Evolutionary conservation across 1,140 invertebrate genomes (phyloP), one percentile per base, ranked within the genome.

Genomic region (Aphelinus certus): DNA sequence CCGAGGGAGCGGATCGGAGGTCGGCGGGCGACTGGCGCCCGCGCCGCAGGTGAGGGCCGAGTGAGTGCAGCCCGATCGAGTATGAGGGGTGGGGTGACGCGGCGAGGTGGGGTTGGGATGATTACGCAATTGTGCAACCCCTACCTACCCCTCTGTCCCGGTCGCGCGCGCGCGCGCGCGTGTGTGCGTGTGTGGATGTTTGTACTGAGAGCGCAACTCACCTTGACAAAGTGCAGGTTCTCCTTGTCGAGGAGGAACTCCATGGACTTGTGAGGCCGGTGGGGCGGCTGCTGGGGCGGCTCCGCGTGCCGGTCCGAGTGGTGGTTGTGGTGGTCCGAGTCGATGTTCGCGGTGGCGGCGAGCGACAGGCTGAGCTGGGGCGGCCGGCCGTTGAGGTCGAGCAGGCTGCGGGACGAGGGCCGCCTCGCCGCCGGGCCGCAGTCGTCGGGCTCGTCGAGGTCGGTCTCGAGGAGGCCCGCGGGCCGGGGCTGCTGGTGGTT

Each of bases 181-280:
- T 0, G 26, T 26, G 26, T 26, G 26, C 26, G 26, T 26, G 26
- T 26, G 26, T 26, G 26, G 26, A 26, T 26, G 26, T 26, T 26
- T 26, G 26, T 26, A 26, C 6, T 42, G 26, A 26, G 26, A 26
- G 26, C 26, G 26, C 26, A 26, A 67, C 83, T 90, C 82, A 94
- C 93, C 93, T 94, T 90, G 76, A 92, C 90, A 78, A 92, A 91
- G 79, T 91, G 92, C 82, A 94, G 91, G 88, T 95, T 96, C 82
- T 95, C 94, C 88, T 95, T 96, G 88, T 96, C 95, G 82, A 97
- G 91, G 81, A 97, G 91, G 89, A 96, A 96, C 90, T 97, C 95
- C 95, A 97, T 96, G 88, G 94, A 95, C 88, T 95, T 95, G 89
- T 94, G 93, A 73, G 95, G 92, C 78, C 94, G 86, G 76, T 87